These are phyloP conservation scores for Trichopria drosophilae DNA, from an alignment of 2,888 invertebrate genomes.

Conservation along the genomic window DNA sequence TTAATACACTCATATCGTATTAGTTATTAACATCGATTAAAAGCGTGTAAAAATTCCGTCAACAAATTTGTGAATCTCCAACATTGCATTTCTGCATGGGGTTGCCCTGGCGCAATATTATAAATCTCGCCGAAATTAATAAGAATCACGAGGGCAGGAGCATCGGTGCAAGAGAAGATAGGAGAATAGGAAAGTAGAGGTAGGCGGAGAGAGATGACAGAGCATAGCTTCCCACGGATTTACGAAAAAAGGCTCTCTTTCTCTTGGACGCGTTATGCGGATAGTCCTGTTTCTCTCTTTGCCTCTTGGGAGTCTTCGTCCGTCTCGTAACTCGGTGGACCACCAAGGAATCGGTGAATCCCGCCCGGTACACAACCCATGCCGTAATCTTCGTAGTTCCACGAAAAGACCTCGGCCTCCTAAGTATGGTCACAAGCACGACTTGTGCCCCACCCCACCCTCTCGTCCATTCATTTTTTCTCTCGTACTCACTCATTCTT, in stretches of 20 bases:
- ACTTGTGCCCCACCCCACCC: not conserved
- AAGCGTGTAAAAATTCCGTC: too few relatives aligned
- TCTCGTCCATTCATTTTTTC: not conserved
- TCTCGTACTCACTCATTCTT: not conserved
- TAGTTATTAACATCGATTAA: too few relatives aligned
- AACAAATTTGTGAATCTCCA: too few relatives aligned
- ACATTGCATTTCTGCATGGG: too few relatives aligned
- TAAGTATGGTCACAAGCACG: slow-evolving; percentile 26
- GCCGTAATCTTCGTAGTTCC: slow-evolving; percentile 24
- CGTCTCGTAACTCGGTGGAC: slow-evolving; percentile 35
- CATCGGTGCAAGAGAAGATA: too few relatives aligned
- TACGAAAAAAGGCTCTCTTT: slow-evolving; percentile 31
- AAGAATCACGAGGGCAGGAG: too few relatives aligned
- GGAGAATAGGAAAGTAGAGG: not conserved
- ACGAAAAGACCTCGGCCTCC: slow-evolving; percentile 21
- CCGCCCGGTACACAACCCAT: not conserved
- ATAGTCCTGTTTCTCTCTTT: slow-evolving; percentile 17
- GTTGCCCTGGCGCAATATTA: too few relatives aligned
- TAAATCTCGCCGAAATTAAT: too few relatives aligned
- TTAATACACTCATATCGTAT: too few relatives aligned
- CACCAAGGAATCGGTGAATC: slow-evolving; percentile 24
- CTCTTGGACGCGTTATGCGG: too few relatives aligned
- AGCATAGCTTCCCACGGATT: slow-evolving; percentile 30
- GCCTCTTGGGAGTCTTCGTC: slow-evolving; percentile 20
- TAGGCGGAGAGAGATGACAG: not conserved